These are phyloP conservation scores for Phragmatobia fuliginosa DNA, from an alignment of 2,888 invertebrate genomes.

Conservation along the genomic window DNA sequence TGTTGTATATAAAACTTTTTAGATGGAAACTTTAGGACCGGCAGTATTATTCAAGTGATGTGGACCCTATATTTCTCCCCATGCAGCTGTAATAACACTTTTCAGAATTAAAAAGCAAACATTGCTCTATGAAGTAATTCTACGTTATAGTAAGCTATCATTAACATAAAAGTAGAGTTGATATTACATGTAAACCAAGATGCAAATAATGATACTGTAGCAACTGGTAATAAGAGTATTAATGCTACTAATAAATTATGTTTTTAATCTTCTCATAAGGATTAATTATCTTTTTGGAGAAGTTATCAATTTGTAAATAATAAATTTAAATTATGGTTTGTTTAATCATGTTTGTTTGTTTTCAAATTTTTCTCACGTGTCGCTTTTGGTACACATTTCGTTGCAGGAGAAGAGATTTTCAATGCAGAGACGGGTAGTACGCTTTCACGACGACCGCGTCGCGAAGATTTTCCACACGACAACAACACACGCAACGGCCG, in stretches of 20 bases:
- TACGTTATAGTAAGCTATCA: neutral
- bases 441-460: conserved; percentile 72
- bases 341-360: neutral
- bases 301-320: neutral
- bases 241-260: no score
- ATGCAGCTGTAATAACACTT: neutral
- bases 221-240: neutral
- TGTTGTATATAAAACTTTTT: neutral
- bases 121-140: neutral
- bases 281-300: no score
- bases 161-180: neutral
- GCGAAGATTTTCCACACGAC: conserved; percentile 78
- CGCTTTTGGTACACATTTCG: neutral
- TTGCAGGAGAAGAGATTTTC: conserved; percentile 80
- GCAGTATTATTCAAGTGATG: neutral
- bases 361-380: neutral
- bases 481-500: conserved; percentile 71
- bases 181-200: no score
- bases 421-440: conserved; percentile 71
- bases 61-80: neutral
- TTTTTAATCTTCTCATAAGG: no score
- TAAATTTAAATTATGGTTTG: neutral
- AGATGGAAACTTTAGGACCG: neutral
- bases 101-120: neutral
- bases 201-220: neutral